These are phyloP conservation scores for Siniperca chuatsi DNA, from an alignment of 2,113 vertebrate species.

Conservation along the genomic window DNA sequence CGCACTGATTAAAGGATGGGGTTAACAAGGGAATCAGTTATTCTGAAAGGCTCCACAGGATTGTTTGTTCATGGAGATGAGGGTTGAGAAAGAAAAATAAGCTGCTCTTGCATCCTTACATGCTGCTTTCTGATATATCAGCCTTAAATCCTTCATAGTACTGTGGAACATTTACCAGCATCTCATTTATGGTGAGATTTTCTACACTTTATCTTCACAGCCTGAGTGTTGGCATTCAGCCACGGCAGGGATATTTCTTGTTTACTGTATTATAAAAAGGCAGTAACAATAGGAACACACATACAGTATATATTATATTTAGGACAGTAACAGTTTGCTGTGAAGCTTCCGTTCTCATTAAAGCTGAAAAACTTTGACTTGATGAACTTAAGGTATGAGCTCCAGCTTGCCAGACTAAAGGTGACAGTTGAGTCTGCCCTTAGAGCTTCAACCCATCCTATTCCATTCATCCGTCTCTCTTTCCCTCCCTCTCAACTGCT, in stretches of 20 bases:
- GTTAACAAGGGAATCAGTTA: slow-evolving; percentile 25
- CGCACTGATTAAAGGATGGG: slow-evolving; percentile 26
- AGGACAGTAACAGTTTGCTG: background rate
- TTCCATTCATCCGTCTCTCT: slow-evolving; percentile 11
- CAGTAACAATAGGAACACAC: slow-evolving; percentile 7
- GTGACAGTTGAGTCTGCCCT: slow-evolving; percentile 23
- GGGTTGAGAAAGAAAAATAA: slow-evolving; percentile 22
- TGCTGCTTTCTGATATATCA: slow-evolving; percentile 41
- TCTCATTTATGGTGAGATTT: slow-evolving; percentile 50
- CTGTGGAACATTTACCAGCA: slow-evolving; percentile 37
- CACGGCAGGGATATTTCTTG: slow-evolving; percentile 1
- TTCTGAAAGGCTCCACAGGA: slow-evolving; percentile 42
- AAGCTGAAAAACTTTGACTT: slow-evolving; percentile 35
- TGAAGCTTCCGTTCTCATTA: slow-evolving; percentile 42
- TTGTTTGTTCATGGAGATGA: slow-evolving; percentile 30
- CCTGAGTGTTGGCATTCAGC: slow-evolving; percentile 28
- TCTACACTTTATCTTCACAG: slow-evolving; percentile 31
- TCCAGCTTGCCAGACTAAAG: slow-evolving; percentile 37
- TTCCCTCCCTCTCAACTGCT: slow-evolving; percentile 15
- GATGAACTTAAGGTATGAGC: slow-evolving; percentile 37
- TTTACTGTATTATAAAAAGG: slow-evolving; percentile 34
- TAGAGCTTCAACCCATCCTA: slow-evolving; percentile 6
- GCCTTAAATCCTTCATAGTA: slow-evolving; percentile 46
- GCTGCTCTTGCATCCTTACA: slow-evolving; percentile 29
- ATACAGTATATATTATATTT: slow-evolving; percentile 9